These are phyloP conservation scores for Chaetorhynchus papuensis DNA, from an alignment of 2,113 vertebrate genomes.

Conservation along the genomic window DNA sequence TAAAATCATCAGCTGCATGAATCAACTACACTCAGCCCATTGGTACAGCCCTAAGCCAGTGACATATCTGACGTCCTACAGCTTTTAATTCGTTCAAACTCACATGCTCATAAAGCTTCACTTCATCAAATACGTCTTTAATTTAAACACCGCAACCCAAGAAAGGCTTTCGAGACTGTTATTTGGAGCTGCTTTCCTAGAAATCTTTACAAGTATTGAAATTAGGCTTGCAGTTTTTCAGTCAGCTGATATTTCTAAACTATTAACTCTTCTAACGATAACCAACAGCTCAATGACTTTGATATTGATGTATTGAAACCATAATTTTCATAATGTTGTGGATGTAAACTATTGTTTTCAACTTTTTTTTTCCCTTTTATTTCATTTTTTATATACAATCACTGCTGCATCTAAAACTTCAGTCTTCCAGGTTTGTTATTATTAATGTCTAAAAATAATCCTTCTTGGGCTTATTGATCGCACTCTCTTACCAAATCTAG, in stretches of 20 bases:
- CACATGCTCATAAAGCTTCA: neutral
- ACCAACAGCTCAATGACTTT: neutral
- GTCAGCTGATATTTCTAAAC: neutral
- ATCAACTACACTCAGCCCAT: neutral
- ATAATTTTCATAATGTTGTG: neutral
- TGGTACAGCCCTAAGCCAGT: neutral
- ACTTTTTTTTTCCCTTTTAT: neutral
- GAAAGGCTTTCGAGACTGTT: neutral
- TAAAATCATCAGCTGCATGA: neutral
- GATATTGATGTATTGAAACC: neutral
- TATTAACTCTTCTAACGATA: neutral
- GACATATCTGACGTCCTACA: neutral
- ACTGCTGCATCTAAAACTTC: neutral
- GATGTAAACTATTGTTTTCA: neutral
- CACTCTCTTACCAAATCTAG: neutral
- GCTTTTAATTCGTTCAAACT: neutral
- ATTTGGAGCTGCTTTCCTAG: neutral
- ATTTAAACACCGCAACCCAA: constrained; percentile 3
- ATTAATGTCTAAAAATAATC: neutral
- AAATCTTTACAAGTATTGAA: neutral
- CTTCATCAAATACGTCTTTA: constrained; percentile 18
- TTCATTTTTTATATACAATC: neutral
- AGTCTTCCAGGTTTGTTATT: neutral
- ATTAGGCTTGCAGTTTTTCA: neutral
- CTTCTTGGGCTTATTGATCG: neutral